Evolutionary conservation across 2,888 invertebrate species (phyloP).

Genomic region (Epiblema foenella): DNA sequence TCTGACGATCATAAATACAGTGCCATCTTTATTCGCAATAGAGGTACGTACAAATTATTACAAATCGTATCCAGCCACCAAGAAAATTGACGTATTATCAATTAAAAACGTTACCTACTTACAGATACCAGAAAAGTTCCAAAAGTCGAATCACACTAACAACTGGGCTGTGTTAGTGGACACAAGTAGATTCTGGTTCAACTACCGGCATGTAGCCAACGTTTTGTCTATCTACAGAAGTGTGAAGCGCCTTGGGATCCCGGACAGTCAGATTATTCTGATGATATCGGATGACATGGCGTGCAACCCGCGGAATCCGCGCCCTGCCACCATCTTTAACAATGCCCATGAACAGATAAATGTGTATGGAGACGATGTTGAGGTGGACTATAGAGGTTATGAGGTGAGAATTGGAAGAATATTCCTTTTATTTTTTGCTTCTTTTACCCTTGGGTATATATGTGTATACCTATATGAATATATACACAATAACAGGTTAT

Average conservation of each 20-base stretch:
- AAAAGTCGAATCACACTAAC: constrained; percentile 94
- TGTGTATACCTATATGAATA: no score
- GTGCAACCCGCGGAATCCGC: constrained; percentile 98
- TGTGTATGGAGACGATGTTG: constrained; percentile 99
- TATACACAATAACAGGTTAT: no score
- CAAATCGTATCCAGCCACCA: not conserved
- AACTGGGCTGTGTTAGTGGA: constrained; percentile 99
- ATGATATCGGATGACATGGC: constrained; percentile 99
- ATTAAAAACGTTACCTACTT: constrained; percentile 47
- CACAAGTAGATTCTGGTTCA: constrained; percentile 99
- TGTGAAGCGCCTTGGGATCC: constrained; percentile 99
- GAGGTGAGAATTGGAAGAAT: constrained; percentile 83
- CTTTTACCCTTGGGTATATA: not conserved
- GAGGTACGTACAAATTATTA: constrained; percentile 43
- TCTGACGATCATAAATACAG: constrained; percentile 10
- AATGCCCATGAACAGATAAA: constrained; percentile 99
- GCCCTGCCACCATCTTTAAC: constrained; percentile 99
- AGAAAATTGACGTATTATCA: constrained; percentile 22
- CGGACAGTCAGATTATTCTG: constrained; percentile 98
- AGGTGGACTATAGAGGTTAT: constrained; percentile 98
- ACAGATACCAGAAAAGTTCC: constrained; percentile 83
- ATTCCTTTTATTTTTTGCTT: not conserved
- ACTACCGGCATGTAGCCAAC: constrained; percentile 99
- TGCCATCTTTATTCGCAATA: constrained; percentile 36
- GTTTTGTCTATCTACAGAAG: constrained; percentile 99